Evolutionary conservation across 2,113 vertebrate genomes (phyloP).

Genomic region (Euleptes europaea): DNA sequence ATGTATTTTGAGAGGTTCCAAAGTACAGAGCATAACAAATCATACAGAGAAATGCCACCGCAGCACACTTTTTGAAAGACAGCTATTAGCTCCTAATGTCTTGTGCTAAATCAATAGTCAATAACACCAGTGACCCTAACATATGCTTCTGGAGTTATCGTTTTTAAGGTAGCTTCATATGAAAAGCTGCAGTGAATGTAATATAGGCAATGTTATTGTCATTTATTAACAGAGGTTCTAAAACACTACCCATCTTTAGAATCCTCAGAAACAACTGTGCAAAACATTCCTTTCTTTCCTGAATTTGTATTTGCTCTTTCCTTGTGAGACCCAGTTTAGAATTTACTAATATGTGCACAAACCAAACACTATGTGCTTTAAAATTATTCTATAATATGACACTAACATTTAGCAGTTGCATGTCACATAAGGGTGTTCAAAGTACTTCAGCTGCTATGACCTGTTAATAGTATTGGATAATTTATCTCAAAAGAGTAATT

Average conservation of each 20-base stretch:
- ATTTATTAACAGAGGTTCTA: constrained; percentile 6
- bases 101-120: constrained; percentile 34
- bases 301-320: background rate
- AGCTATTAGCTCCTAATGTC: constrained; percentile 22
- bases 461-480: no score
- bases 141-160: constrained; percentile 1
- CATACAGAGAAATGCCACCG: constrained; percentile 16
- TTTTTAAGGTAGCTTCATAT: constrained; percentile 3
- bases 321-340: background rate
- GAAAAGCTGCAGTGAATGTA: background rate
- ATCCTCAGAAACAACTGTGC: background rate
- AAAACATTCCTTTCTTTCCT: no score
- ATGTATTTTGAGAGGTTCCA: background rate
- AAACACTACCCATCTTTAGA: background rate
- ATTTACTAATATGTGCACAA: background rate
- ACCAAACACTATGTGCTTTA: background rate
- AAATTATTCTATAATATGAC: background rate
- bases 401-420: background rate
- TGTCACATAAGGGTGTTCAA: no score
- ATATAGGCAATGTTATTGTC: background rate
- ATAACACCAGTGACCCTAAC: background rate
- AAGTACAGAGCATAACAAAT: constrained; percentile 16
- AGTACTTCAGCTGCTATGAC: no score
- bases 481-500: no score
- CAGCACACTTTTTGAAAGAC: constrained; percentile 2